Conservation (phyloP, 1,140 invertebrate species). For the Zaprionus kolodkinae region DNA sequence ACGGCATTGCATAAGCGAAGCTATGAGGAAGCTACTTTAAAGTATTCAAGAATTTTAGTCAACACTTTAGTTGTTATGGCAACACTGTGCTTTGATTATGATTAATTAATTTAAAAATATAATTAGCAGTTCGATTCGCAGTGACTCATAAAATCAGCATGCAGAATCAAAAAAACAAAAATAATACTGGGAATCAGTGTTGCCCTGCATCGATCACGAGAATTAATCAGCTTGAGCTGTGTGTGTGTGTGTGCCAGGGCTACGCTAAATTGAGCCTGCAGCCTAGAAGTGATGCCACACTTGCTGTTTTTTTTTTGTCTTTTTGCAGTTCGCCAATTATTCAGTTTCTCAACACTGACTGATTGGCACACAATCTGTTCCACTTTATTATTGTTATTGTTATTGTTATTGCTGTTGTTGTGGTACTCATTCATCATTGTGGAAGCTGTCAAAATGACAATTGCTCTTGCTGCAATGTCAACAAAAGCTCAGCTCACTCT, state of each 20-base stretch:
- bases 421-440: conserved; percentile 46
- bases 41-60: not conserved
- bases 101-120: not conserved
- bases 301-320: not conserved
- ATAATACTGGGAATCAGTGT: not conserved
- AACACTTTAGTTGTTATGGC: not conserved
- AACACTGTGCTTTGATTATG: not conserved
- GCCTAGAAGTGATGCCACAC: not conserved
- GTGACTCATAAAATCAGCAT: not conserved
- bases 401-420: not conserved
- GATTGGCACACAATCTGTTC: conserved; percentile 42
- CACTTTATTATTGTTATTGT: conserved; percentile 33
- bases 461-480: conserved; percentile 36
- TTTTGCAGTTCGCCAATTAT: not conserved
- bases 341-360: not conserved
- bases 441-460: conserved; percentile 52
- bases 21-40: not conserved
- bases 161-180: not conserved
- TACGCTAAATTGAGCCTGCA: not conserved
- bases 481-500: conserved; percentile 10
- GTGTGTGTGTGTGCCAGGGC: not conserved
- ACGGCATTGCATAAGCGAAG: not conserved
- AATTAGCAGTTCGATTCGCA: not conserved
- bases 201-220: not conserved
- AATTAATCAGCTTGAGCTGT: not conserved